Evolutionary conservation across 2,888 invertebrate genomes (phyloP).

Genomic region (Eupeodes luniger): DNA sequence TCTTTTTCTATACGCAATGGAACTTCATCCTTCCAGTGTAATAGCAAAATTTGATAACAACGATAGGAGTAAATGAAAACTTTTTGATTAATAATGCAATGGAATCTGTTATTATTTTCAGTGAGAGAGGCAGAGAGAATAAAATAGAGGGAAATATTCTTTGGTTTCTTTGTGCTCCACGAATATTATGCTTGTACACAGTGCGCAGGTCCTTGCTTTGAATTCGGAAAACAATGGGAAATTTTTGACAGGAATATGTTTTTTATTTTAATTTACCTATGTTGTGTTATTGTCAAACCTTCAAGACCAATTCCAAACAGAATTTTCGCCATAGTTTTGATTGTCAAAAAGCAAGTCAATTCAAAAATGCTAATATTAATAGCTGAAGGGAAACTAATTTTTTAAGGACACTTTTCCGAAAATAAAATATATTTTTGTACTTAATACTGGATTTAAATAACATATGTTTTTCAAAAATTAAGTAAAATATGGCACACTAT

Average conservation of each 20-base stretch:
- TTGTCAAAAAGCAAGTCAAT: no score
- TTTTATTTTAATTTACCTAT: neutral
- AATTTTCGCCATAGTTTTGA: neutral
- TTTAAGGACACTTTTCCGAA: no score
- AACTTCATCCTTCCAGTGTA: constrained; percentile 8
- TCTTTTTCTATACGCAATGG: constrained; percentile 30
- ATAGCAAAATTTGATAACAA: constrained; percentile 22
- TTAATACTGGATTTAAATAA: no score
- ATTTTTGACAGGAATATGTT: constrained; percentile 6
- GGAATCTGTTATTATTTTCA: neutral
- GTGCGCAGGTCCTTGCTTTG: constrained; percentile 50
- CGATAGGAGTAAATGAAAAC: constrained; percentile 42
- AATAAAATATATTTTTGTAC: no score
- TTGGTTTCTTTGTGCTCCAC: neutral
- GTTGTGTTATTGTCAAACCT: neutral
- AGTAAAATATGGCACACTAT: no score
- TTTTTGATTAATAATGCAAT: constrained; percentile 20
- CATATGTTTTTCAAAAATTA: no score
- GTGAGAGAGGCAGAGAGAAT: neutral
- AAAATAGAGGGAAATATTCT: constrained; percentile 14
- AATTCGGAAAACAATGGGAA: constrained; percentile 24
- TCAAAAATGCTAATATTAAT: no score
- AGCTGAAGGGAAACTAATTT: no score
- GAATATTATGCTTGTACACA: neutral
- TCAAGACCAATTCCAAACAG: neutral